Percentiles rank a stretch among this genome's conserved stretches.
phyloP scores from a whole-genome alignment of 2,113 vertebrate genomes.

The Pantherophis guttatus region DNA sequence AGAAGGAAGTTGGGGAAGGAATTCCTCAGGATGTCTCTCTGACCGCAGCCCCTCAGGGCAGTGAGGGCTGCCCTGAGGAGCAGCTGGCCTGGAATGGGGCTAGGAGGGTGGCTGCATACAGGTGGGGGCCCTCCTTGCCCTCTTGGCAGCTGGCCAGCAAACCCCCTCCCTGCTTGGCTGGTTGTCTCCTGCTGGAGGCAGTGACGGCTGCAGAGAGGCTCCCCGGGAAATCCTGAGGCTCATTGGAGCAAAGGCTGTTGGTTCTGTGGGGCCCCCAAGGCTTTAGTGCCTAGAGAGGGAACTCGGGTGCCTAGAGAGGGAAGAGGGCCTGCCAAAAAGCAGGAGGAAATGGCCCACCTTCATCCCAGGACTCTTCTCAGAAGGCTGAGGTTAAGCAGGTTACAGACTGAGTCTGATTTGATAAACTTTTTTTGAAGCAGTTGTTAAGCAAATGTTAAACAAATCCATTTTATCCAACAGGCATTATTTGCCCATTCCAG shows the following conservation, averaged over 20 bases:
- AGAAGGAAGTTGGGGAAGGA: not conserved
- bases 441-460: too few species aligned
- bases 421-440: too few species aligned
- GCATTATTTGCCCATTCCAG: too few species aligned
- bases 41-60: fast-evolving
- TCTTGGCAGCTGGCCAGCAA: not conserved
- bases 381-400: not conserved
- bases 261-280: not conserved
- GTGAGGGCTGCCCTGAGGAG: not conserved
- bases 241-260: not conserved
- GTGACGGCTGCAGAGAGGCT: not conserved
- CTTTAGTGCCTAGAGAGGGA: not conserved
- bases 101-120: too few species aligned
- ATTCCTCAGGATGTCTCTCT: not conserved
- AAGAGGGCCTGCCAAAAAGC: not conserved
- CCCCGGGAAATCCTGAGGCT: not conserved
- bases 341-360: not conserved
- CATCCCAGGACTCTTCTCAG: not conserved
- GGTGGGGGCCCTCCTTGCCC: not conserved
- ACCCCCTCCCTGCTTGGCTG: not conserved
- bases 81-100: not conserved
- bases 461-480: too few species aligned
- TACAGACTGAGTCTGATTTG: too few species aligned
- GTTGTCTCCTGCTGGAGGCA: not conserved
- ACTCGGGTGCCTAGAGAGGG: not conserved